Base-by-base conservation (phyloP, 1,140 invertebrate species). In the Formica selysi region DNA sequence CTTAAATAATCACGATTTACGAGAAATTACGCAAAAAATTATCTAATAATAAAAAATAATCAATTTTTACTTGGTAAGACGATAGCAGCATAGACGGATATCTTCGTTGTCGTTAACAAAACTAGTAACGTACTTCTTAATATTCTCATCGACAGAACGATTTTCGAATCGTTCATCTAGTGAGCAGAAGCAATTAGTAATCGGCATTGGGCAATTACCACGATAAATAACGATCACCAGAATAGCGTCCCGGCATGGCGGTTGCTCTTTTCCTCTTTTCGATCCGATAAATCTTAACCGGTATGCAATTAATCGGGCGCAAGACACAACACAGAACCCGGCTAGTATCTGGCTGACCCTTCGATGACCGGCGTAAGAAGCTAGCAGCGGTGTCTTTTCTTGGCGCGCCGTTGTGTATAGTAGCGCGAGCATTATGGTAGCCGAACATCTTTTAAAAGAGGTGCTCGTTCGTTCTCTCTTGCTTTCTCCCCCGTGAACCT, bases 221-320 rank as follows among this genome's bases (percentile, higher is more conserved):
- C 41, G 71, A 71, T 87, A 89, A 92, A 91, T 86, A 87, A 92
- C 67, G 64, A 91, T 32, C 70, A 65, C 38, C 32, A 78, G 84
- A 91, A 92, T 93, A 91, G 88, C 86, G 81, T 91, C 86, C 81
- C 81, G 89, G 79, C 11, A 16, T 85, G 76, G 81, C 73, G 57
- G 54, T 59, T 51, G 16, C 83, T 88, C 76, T 83, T 84, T 68
- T 59, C 22, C 19, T 44, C 51, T 73, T 5, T 48, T 70, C 22
- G 32, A 85, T 84, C 83, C 90, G 85, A 93, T 93, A 93, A 93
- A 93, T 93, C 92, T 90, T 86, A 36, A 38, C 78, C 78, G 54
- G 86, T 67, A 89, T 84, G 91, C 91, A 93, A 93, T 93, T 93
- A 93, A 93, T 93, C 92, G 92, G 89, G 86, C 87, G 92, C 91